Evolutionary conservation across 2,113 vertebrate species (phyloP).

Genomic region (Cynopterus brachyotis): DNA sequence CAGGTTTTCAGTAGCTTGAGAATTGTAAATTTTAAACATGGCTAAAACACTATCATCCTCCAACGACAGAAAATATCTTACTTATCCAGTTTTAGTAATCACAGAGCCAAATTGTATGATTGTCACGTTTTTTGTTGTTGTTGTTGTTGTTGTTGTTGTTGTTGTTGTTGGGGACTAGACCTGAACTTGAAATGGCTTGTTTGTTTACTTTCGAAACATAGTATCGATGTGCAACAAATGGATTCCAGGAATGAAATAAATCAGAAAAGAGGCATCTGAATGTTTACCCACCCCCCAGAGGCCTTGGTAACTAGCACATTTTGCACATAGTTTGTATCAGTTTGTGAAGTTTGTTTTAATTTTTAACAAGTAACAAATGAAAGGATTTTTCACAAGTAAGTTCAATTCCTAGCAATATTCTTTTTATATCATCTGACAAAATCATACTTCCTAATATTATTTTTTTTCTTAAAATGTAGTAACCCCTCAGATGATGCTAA

Average conservation of each 20-base stretch:
- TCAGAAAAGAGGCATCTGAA: neutral
- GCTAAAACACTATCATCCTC: neutral
- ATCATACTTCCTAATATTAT: neutral
- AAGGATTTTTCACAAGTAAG: neutral
- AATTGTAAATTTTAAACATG: neutral
- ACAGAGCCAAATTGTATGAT: neutral
- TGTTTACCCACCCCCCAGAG: neutral
- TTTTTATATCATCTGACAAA: neutral
- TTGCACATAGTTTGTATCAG: neutral
- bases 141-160: no score
- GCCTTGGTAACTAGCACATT: neutral
- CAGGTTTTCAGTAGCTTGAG: neutral
- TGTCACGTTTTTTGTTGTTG: neutral
- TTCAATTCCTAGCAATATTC: neutral
- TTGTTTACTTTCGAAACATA: neutral
- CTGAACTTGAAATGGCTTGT: neutral
- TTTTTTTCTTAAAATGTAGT: neutral
- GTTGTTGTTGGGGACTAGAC: no score
- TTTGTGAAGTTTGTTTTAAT: neutral
- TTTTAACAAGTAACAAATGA: neutral
- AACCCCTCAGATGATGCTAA: neutral
- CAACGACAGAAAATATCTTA: neutral
- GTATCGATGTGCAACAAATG: neutral
- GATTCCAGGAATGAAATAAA: neutral
- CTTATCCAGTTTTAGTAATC: neutral